Evolutionary conservation across 2,797 vertebrate genomes (phyloP).

Genomic region (Tokudaia tokunoshimensis): DNA sequence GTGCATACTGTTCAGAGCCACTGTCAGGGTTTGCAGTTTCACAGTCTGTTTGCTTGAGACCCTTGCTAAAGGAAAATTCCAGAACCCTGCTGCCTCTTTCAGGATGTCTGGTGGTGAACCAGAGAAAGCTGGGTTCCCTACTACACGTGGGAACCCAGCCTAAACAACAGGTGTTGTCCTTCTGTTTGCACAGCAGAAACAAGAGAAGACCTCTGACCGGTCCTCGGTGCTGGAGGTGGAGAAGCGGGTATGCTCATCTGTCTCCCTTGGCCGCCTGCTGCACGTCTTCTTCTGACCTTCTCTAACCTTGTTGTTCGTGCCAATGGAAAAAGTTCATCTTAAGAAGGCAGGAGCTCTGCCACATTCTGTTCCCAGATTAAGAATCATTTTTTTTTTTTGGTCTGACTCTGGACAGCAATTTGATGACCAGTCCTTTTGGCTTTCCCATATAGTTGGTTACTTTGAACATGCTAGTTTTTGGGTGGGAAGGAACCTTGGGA

Average conservation of each 20-base stretch:
- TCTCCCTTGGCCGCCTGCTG: conserved; percentile 62
- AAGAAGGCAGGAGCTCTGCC: conserved; percentile 56
- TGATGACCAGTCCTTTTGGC: conserved; percentile 72
- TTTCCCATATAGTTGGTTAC: not conserved
- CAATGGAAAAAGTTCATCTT: conserved; percentile 73
- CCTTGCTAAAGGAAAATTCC: not conserved
- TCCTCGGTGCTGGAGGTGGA: conserved; percentile 94
- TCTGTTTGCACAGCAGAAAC: conserved; percentile 90
- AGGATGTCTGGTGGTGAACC: not conserved
- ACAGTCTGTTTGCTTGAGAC: not conserved
- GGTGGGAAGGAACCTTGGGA: conserved; percentile 10
- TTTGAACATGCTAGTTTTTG: conserved; percentile 10
- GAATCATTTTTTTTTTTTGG: conserved; percentile 53
- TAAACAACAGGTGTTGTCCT: conserved; percentile 79
- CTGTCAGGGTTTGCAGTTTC: not conserved
- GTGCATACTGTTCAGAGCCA: not conserved
- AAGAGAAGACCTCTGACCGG: conserved; percentile 95
- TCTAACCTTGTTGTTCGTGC: conserved; percentile 66
- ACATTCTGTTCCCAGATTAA: conserved; percentile 54
- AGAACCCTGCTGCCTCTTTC: not conserved
- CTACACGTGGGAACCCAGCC: conserved; percentile 22
- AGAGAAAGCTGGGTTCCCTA: not conserved
- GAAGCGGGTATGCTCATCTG: conserved; percentile 91
- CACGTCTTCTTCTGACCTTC: conserved; percentile 48
- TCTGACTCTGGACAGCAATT: conserved; percentile 58